These are phyloP conservation scores for Coptodon rendalli DNA, from an alignment of 2,113 vertebrate species.

Conservation along the genomic window DNA sequence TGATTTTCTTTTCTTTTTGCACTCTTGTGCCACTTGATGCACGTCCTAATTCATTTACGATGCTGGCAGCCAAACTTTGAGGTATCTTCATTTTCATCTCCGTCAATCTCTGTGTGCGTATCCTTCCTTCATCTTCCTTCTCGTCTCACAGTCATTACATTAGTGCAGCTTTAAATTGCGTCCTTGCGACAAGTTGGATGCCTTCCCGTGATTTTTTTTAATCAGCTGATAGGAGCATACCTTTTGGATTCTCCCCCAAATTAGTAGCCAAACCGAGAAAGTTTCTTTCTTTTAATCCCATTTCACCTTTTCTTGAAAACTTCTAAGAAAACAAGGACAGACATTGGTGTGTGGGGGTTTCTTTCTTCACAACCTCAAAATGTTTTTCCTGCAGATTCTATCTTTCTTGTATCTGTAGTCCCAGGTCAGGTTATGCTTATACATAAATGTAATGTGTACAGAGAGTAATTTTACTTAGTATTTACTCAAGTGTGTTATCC, in stretches of 20 bases:
- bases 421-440: not conserved
- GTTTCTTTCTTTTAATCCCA: not conserved
- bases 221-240: constrained; percentile 25
- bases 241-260: not conserved
- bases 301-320: not conserved
- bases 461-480: not conserved
- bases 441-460: not conserved
- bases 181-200: constrained; percentile 38
- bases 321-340: not conserved
- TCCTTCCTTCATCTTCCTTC: not conserved
- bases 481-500: not conserved
- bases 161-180: not conserved
- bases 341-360: not conserved
- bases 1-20: constrained; percentile 25
- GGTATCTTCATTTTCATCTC: not conserved
- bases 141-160: not conserved
- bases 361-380: not conserved
- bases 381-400: not conserved
- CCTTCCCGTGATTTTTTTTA: constrained; percentile 14
- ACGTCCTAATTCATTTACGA: constrained; percentile 25
- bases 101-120: not conserved
- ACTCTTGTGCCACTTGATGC: constrained; percentile 41
- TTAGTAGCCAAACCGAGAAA: not conserved
- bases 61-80: constrained; percentile 22
- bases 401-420: not conserved